Evolutionary conservation across 1,140 invertebrate genomes (phyloP), one percentile per base, ranked within the genome.

Genomic region (Patella vulgata): DNA sequence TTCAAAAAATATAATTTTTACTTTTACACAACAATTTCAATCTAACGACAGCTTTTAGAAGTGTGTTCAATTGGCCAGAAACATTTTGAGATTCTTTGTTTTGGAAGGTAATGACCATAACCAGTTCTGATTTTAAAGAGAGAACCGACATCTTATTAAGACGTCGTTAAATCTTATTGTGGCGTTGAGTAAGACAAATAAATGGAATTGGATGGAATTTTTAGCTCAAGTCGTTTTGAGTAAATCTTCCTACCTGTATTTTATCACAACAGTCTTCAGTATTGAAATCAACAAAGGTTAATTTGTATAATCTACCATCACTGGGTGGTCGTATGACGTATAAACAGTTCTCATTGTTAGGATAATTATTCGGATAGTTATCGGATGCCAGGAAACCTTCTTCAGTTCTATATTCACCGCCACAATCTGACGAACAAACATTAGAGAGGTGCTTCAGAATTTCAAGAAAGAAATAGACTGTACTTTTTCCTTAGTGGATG

Each of bases 301-400:
- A 44, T 33, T 44, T 47, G 56, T 58, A 58, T 36, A 58, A 44
- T 31, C 33, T 42, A 17, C 46, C 23, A 1, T 30, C 30, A 47
- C 48, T 58, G 54, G 54, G n/a, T 28, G 56, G 56, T 1, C 42
- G 56, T 14, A 58, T 58, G 56, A 58, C 44, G 40, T 58, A 58
- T 27, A 58, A 44, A 23, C 56, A 58, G 56, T 58, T 30, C 6
- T 33, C 25, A 44, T 58, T 48, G 5, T 44, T 14, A 8, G 56
- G 56, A 25, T 58, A 58, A 19, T 31, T 21, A 42, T 31, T 25
- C 5, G 56, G 56, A 33, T 48, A 58, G 44, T 58, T 58, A 11
- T 58, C 43, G 17, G 56, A 58, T 44, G 46, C 42, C 0, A 58
- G 12, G 3, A 0, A 19, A 17, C 56, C 56, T 0, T 12, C 21